Evolutionary conservation across 1,140 invertebrate genomes (phyloP).

Genomic region (Forficula auricularia): DNA sequence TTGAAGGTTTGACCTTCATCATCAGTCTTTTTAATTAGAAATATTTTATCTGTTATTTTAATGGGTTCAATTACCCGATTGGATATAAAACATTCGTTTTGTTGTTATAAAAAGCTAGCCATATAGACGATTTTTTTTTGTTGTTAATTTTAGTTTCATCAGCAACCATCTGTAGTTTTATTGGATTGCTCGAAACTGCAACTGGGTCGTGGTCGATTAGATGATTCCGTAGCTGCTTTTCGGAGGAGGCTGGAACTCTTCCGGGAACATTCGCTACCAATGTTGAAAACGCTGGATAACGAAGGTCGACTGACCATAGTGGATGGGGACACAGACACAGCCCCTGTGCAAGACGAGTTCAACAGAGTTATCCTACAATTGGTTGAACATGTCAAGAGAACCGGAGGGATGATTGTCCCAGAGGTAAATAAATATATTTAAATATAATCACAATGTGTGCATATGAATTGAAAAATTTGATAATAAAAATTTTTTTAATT

Average conservation of each 20-base stretch:
- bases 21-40: too few relatives aligned
- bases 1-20: too few relatives aligned
- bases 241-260: slow-evolving; percentile 64
- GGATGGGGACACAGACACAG: slow-evolving; percentile 59
- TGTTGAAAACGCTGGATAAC: slow-evolving; percentile 66
- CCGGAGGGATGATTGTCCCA: slow-evolving; percentile 17
- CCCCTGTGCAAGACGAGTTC: slow-evolving; percentile 55
- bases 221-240: slow-evolving; percentile 72
- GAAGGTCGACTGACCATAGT: slow-evolving; percentile 61
- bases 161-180: slow-evolving; percentile 53
- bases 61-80: too few relatives aligned
- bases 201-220: slow-evolving; percentile 54
- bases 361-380: slow-evolving; percentile 44
- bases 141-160: slow-evolving; percentile 41
- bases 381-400: slow-evolving; percentile 33
- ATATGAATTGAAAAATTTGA: too few relatives aligned
- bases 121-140: too few relatives aligned
- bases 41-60: too few relatives aligned
- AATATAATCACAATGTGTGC: neutral
- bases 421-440: neutral
- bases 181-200: slow-evolving; percentile 74
- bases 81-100: too few relatives aligned
- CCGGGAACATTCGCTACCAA: slow-evolving; percentile 66
- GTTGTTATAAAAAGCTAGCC: too few relatives aligned
- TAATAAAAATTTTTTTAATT: too few relatives aligned